These are phyloP conservation scores for Oryzias woworae DNA, from an alignment of 2,113 vertebrate genomes.

Conservation along the genomic window DNA sequence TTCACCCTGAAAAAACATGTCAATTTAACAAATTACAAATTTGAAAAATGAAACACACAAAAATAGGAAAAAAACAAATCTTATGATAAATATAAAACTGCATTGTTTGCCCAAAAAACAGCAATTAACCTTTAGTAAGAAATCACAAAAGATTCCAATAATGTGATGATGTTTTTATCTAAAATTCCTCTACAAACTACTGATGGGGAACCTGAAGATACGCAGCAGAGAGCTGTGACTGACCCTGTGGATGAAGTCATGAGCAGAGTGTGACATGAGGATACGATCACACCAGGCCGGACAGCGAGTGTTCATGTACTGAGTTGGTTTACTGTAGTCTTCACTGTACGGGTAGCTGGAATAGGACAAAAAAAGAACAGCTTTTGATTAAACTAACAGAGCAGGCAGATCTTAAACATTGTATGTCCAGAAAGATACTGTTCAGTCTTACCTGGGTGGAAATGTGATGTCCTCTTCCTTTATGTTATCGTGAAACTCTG, in stretches of 20 bases:
- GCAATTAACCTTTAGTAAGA: no score
- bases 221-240: conserved; percentile 14
- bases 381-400: neutral
- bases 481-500: conserved; percentile 72
- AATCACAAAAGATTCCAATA: no score
- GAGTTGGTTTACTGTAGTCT: conserved; percentile 76
- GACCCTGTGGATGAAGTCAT: conserved; percentile 69
- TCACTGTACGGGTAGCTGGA: conserved; percentile 85
- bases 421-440: neutral
- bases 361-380: neutral
- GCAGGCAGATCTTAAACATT: no score
- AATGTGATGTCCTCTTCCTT: conserved; percentile 80
- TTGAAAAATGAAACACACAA: neutral
- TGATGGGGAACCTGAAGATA: no score
- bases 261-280: conserved; percentile 76
- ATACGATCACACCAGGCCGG: conserved; percentile 85
- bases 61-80: no score
- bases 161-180: no score
- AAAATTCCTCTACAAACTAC: no score
- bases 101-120: no score
- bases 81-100: no score
- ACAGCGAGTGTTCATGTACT: conserved; percentile 84
- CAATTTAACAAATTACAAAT: neutral
- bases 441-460: conserved; percentile 77
- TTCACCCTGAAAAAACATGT: conserved; percentile 54